Percentiles rank a stretch among this genome's conserved stretches.
Conservation (phyloP, 1,140 invertebrate species). For the Lordiphosa stackelbergi region DNA sequence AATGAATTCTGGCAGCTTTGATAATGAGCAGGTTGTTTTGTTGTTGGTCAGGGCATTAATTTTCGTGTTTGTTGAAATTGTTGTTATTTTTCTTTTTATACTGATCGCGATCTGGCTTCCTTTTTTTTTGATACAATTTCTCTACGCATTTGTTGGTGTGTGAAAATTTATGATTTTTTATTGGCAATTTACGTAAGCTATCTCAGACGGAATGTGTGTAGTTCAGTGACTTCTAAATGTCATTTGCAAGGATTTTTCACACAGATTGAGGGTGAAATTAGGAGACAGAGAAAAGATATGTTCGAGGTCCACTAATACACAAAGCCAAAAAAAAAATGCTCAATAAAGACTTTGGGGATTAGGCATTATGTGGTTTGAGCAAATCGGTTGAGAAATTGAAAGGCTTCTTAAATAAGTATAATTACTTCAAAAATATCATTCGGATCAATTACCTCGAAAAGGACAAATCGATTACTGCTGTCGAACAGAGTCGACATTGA, state of each 20-base stretch:
- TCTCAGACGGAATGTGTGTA: constrained; percentile 1
- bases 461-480: too few species aligned
- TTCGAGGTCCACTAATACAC: too few species aligned
- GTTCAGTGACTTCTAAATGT: constrained; percentile 64
- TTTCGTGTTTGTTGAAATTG: constrained; percentile 8
- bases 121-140: constrained; percentile 20
- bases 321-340: too few species aligned
- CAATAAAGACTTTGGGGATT: too few species aligned
- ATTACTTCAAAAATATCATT: too few species aligned
- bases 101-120: constrained; percentile 13
- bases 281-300: too few species aligned
- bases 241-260: constrained; percentile 48
- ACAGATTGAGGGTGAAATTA: not conserved
- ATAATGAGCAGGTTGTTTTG: constrained; percentile 51
- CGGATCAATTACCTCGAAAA: too few species aligned
- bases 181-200: constrained; percentile 50
- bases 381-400: too few species aligned
- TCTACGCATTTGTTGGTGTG: constrained; percentile 19
- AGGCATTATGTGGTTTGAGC: too few species aligned
- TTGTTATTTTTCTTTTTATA: constrained; percentile 17
- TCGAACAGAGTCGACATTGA: too few species aligned
- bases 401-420: too few species aligned
- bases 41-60: constrained; percentile 19
- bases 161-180: constrained; percentile 47
- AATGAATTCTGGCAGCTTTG: constrained; percentile 44